A percentile compares a stretch with the other conserved stretches of the same genome.
Evolutionary conservation across 2,797 vertebrate species (phyloP).

Genomic region (Gephyroberyx darwinii): DNA sequence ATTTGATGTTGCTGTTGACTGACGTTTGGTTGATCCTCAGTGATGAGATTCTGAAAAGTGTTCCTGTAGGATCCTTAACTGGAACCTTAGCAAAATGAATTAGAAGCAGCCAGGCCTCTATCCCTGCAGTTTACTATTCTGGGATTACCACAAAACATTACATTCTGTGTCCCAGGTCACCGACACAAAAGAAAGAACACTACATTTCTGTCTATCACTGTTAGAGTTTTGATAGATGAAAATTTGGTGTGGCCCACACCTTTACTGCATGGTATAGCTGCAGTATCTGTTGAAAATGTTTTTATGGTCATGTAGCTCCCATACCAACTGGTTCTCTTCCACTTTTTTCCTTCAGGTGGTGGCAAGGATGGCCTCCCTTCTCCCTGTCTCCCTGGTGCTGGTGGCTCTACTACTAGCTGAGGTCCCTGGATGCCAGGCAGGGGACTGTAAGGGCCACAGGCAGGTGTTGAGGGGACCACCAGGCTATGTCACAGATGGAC

Average conservation of each 20-base stretch:
- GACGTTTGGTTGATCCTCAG: background rate
- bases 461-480: constrained; percentile 86
- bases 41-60: background rate
- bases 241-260: background rate
- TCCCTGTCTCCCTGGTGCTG: constrained; percentile 72
- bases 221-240: background rate
- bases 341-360: constrained; percentile 59
- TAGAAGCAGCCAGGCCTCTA: background rate
- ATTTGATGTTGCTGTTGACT: background rate
- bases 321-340: background rate
- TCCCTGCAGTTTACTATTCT: background rate
- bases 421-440: constrained; percentile 70
- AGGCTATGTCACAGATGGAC: constrained; percentile 91
- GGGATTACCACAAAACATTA: background rate
- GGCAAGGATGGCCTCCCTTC: constrained; percentile 76
- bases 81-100: background rate
- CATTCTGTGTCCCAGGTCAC: background rate
- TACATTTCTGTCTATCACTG: background rate
- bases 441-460: constrained; percentile 92
- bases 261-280: background rate
- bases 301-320: background rate
- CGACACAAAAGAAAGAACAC: background rate
- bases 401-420: constrained; percentile 68
- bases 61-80: background rate
- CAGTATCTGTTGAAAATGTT: background rate